Evolutionary conservation across 2,888 invertebrate species (phyloP).

Genomic region (Sialis fuliginosa): DNA sequence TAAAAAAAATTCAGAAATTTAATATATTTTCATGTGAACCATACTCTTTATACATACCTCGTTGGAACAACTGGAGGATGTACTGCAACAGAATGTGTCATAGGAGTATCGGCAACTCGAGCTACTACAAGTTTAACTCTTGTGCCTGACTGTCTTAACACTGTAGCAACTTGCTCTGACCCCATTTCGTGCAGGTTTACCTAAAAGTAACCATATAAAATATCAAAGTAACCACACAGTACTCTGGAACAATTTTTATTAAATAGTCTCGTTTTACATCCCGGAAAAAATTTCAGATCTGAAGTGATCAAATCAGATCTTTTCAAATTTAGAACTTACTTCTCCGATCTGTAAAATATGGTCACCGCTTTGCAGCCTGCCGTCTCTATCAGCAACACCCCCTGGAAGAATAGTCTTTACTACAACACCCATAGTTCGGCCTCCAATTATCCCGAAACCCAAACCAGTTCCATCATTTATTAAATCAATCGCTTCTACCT

Average conservation of each 20-base stretch:
- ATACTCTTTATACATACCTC: constrained; percentile 19
- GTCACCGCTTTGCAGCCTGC: constrained; percentile 92
- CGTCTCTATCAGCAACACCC: constrained; percentile 93
- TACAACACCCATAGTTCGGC: constrained; percentile 95
- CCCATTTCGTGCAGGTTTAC: constrained; percentile 86
- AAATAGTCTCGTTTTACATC: no score
- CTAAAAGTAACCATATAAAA: background rate
- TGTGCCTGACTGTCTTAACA: constrained; percentile 85
- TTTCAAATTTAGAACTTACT: constrained; percentile 12
- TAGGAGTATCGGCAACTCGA: constrained; percentile 65
- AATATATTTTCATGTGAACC: constrained; percentile 1
- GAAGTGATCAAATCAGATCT: no score
- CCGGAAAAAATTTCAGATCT: no score
- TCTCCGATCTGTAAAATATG: constrained; percentile 76
- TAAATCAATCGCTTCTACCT: constrained; percentile 77
- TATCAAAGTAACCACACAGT: no score
- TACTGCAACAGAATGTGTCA: constrained; percentile 45
- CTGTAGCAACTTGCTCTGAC: constrained; percentile 92
- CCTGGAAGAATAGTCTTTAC: constrained; percentile 97
- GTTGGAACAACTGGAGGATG: constrained; percentile 47
- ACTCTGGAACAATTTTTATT: no score
- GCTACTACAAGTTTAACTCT: constrained; percentile 91
- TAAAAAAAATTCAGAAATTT: constrained; percentile 16
- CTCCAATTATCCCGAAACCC: constrained; percentile 97
- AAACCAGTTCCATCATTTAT: constrained; percentile 95